A percentile compares a stretch with the other conserved stretches of the same genome.
Conservation (phyloP, 2,797 vertebrate genomes). For the Aulostomus chinensis region DNA sequence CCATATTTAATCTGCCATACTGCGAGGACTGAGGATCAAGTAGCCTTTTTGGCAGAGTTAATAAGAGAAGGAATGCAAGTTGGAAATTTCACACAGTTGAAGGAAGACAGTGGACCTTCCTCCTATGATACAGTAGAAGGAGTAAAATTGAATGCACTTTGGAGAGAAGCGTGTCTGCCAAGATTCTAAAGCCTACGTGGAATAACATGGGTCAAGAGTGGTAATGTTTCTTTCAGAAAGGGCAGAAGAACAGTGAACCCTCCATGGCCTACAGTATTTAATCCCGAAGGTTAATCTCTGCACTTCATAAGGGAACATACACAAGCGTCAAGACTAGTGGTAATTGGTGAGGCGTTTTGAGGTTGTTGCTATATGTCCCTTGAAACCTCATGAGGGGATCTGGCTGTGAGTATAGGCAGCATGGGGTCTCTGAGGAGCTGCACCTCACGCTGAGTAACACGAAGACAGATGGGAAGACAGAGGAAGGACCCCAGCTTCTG, state of each 20-base stretch:
- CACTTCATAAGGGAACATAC: neutral
- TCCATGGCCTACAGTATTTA: conserved; percentile 6
- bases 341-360: too few species aligned
- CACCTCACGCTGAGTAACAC: conserved; percentile 23
- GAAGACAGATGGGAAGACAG: conserved; percentile 18
- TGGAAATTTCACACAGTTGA: conserved; percentile 18
- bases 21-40: conserved; percentile 20
- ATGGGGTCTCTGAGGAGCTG: conserved; percentile 29
- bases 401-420: conserved; percentile 17
- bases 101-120: neutral
- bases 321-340: too few species aligned
- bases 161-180: conserved; percentile 18
- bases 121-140: neutral
- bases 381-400: conserved; percentile 21
- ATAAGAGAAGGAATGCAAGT: conserved; percentile 10
- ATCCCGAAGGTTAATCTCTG: too few species aligned
- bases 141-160: neutral
- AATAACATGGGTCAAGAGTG: conserved; percentile 44
- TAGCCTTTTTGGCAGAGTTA: conserved; percentile 11
- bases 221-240: conserved; percentile 62
- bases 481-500: conserved; percentile 15
- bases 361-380: too few species aligned
- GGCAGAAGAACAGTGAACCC: conserved; percentile 54
- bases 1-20: conserved; percentile 8
- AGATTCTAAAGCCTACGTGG: conserved; percentile 40